These are phyloP conservation scores for Champsocephalus esox DNA, from an alignment of 2,797 vertebrate species.

Conservation along the genomic window DNA sequence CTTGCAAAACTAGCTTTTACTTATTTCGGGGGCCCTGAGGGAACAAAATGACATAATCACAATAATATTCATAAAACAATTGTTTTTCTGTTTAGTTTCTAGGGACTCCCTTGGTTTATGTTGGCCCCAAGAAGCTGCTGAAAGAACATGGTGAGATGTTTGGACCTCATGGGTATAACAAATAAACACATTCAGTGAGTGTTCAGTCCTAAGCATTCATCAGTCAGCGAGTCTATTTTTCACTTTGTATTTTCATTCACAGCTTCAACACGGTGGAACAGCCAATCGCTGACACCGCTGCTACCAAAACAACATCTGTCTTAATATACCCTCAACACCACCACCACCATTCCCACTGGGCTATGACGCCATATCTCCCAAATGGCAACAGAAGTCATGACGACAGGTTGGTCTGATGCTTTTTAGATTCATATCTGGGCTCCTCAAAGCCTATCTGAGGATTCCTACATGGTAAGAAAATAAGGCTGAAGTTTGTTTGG, in stretches of 20 bases:
- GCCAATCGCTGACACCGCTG: slow-evolving; percentile 62
- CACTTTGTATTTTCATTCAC: slow-evolving; percentile 77
- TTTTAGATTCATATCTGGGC: slow-evolving; percentile 72
- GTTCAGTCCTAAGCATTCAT: slow-evolving; percentile 49
- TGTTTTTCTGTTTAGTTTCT: neutral
- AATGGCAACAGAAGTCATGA: slow-evolving; percentile 69
- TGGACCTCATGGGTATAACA: slow-evolving; percentile 20
- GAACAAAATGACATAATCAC: neutral
- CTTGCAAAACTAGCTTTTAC: neutral
- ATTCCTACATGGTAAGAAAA: slow-evolving; percentile 61
- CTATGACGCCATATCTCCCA: slow-evolving; percentile 63
- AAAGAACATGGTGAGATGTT: neutral
- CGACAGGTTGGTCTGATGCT: slow-evolving; percentile 50
- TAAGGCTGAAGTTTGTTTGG: slow-evolving; percentile 53
- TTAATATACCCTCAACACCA: slow-evolving; percentile 10
- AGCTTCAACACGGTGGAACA: slow-evolving; percentile 44
- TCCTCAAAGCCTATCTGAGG: slow-evolving; percentile 32
- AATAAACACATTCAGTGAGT: neutral
- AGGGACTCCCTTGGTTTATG: neutral
- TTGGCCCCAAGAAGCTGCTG: neutral
- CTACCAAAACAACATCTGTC: slow-evolving; percentile 75
- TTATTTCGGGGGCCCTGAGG: too few relatives aligned
- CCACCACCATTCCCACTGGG: slow-evolving; percentile 43
- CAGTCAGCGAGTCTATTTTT: slow-evolving; percentile 76
- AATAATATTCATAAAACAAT: neutral